phyloP scores from a whole-genome alignment of 2,888 invertebrate species.

The Petrolisthes manimaculis region DNA sequence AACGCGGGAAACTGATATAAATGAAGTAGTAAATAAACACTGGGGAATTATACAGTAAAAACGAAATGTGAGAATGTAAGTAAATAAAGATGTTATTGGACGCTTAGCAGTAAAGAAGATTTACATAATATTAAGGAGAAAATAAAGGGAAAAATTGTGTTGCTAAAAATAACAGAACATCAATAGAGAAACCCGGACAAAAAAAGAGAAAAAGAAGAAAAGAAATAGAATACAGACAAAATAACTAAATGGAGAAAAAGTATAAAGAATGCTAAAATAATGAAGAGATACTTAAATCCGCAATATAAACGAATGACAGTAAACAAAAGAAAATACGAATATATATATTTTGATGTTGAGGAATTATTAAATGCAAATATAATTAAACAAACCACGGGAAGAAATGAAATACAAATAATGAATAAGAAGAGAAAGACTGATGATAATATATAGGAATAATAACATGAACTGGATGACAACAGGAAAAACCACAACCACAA shows the following conservation, averaged over 20 bases:
- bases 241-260: not conserved
- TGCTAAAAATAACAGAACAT: not conserved
- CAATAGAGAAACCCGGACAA: not conserved
- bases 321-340: not conserved
- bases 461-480: not conserved
- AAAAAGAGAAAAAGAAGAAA: not conserved
- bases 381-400: not conserved
- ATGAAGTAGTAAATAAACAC: not conserved
- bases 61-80: not conserved
- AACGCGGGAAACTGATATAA: not conserved
- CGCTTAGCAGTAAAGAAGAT: not conserved
- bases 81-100: not conserved
- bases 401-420: not conserved
- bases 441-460: not conserved
- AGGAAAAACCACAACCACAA: not conserved
- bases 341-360: not conserved
- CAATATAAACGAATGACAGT: not conserved
- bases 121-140: not conserved
- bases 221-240: not conserved
- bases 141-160: not conserved
- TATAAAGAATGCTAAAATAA: not conserved
- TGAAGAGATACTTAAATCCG: not conserved
- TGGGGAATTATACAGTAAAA: not conserved
- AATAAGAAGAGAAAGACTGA: not conserved
- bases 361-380: not conserved